phyloP scores from a whole-genome alignment of 2,113 vertebrate species.

The Charina bottae region DNA sequence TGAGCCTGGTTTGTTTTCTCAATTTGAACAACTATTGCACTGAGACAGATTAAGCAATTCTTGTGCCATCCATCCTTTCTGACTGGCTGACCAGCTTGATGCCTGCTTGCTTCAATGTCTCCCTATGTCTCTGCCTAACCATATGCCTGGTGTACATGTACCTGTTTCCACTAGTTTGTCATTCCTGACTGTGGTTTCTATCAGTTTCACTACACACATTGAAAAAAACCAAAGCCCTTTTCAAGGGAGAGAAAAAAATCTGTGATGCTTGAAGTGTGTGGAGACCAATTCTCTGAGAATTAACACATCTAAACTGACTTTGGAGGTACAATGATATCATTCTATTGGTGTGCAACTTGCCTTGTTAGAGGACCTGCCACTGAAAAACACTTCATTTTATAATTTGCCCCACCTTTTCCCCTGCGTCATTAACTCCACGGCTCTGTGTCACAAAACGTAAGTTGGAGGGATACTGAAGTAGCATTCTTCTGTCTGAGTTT shows the following conservation, averaged over 20 bases:
- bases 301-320: neutral
- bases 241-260: neutral
- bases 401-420: neutral
- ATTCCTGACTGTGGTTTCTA: neutral
- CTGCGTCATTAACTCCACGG: constrained; percentile 21
- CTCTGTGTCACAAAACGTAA: neutral
- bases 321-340: neutral
- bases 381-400: constrained; percentile 17
- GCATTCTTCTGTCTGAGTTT: constrained; percentile 68
- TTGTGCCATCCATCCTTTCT: neutral
- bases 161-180: neutral
- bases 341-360: rapidly evolving
- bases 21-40: neutral
- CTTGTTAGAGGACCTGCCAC: neutral
- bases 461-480: constrained; percentile 56
- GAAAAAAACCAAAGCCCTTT: neutral
- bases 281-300: neutral
- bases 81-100: neutral
- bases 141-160: neutral
- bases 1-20: neutral
- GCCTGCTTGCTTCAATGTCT: neutral
- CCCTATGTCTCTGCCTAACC: neutral
- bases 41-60: neutral
- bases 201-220: neutral
- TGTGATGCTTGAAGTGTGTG: neutral